Percentiles rank a stretch among this genome's conserved stretches.
Evolutionary conservation across 2,113 vertebrate genomes (phyloP).

Genomic region (Leiothrix lutea): DNA sequence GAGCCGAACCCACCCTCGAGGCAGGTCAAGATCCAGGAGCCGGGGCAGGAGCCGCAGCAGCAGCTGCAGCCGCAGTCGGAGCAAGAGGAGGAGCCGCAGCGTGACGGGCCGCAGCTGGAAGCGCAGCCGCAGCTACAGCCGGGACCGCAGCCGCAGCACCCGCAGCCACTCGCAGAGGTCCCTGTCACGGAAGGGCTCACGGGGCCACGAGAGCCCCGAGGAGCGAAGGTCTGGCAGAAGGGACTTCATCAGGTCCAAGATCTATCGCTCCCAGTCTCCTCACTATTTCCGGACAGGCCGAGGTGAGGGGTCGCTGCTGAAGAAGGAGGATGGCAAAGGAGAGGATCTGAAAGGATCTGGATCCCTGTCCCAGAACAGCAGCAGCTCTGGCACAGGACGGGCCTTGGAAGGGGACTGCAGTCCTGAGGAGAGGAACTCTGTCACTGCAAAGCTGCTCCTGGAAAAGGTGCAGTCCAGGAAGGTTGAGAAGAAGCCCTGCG

Average conservation of each 20-base stretch:
- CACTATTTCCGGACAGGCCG: constrained; percentile 76
- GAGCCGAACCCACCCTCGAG: constrained; percentile 74
- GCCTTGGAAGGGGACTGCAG: constrained; percentile 74
- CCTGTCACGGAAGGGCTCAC: constrained; percentile 74
- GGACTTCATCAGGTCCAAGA: constrained; percentile 92
- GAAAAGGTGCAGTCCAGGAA: constrained; percentile 93
- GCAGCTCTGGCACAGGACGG: constrained; percentile 32
- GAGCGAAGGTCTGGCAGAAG: constrained; percentile 76
- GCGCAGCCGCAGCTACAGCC: constrained; percentile 87
- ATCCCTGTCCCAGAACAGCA: constrained; percentile 67
- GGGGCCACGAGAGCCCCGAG: constrained; percentile 81
- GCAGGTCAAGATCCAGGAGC: constrained; percentile 74
- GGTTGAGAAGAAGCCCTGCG: constrained; percentile 72
- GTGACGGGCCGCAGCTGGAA: constrained; percentile 78
- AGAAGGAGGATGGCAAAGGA: constrained; percentile 73
- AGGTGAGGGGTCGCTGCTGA: constrained; percentile 49
- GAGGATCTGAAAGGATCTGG: constrained; percentile 68
- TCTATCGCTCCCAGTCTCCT: constrained; percentile 95
- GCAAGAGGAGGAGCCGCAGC: constrained; percentile 83
- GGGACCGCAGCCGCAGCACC: constrained; percentile 81
- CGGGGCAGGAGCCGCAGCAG: constrained; percentile 88
- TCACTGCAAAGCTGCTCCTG: constrained; percentile 90
- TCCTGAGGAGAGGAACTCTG: constrained; percentile 85
- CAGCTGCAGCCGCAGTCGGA: constrained; percentile 86
- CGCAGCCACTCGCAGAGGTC: constrained; percentile 89